Evolutionary conservation across 2,113 vertebrate species (phyloP).

Genomic region (Oncorhynchus keta): DNA sequence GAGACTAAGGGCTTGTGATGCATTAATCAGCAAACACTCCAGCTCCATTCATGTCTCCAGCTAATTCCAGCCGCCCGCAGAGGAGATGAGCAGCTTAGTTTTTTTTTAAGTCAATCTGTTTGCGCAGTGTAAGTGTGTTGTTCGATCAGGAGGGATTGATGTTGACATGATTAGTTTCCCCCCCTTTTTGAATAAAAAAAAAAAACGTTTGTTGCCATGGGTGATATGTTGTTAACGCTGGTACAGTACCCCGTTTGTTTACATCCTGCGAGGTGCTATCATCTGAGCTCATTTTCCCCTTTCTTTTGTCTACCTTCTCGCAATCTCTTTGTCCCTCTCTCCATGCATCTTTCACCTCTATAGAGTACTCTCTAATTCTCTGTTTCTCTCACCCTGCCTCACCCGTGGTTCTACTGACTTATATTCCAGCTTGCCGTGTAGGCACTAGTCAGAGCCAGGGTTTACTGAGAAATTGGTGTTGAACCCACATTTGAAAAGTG

Average conservation of each 20-base stretch:
- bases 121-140: conserved; percentile 12
- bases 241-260: conserved; percentile 38
- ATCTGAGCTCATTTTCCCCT: conserved; percentile 36
- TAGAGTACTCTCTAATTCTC: conserved; percentile 34
- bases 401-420: conserved; percentile 31
- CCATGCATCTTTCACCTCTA: conserved; percentile 25
- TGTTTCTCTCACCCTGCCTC: conserved; percentile 10
- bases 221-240: conserved; percentile 57
- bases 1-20: not conserved
- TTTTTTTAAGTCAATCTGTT: conserved; percentile 15
- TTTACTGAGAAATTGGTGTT: conserved; percentile 35
- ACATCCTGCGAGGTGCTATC: conserved; percentile 17
- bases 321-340: conserved; percentile 46
- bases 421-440: conserved; percentile 25
- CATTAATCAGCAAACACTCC: not conserved
- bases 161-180: conserved; percentile 45
- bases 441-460: conserved; percentile 38
- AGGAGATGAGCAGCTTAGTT: not conserved
- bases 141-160: conserved; percentile 26
- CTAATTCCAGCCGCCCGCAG: not conserved
- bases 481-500: not conserved
- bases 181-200: conserved; percentile 8
- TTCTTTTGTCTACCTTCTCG: conserved; percentile 51
- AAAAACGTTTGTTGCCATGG: conserved; percentile 53
- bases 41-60: conserved; percentile 11